These are phyloP conservation scores for Mirza zaza DNA, from an alignment of 2,113 vertebrate genomes.

Conservation along the genomic window DNA sequence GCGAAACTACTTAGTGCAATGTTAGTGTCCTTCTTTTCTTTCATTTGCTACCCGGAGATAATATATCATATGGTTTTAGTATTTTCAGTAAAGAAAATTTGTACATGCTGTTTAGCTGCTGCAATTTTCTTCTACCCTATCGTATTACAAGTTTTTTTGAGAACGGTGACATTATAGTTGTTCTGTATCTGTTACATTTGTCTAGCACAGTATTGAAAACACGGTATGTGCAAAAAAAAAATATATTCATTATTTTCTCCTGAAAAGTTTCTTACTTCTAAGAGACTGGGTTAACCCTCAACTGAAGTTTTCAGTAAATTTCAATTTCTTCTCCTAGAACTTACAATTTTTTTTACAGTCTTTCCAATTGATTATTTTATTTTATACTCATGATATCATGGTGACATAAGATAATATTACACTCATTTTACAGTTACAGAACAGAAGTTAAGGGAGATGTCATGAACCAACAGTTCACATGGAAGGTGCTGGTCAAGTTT, in stretches of 20 bases:
- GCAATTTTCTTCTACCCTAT: background rate
- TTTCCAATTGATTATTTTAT: conserved; percentile 29
- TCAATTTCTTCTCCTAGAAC: background rate
- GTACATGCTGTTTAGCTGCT: background rate
- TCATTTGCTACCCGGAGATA: background rate
- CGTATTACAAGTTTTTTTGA: background rate
- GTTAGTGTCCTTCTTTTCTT: background rate
- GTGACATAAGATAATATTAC: background rate
- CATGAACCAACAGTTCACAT: background rate
- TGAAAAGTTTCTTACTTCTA: background rate
- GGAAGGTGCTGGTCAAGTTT: background rate
- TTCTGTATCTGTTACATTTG: background rate
- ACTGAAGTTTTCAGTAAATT: background rate
- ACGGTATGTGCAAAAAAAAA: background rate
- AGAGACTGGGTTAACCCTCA: background rate
- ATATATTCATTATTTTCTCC: conserved; percentile 11
- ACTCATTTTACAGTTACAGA: background rate
- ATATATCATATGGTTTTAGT: background rate
- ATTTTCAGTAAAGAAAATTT: background rate
- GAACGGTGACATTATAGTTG: background rate
- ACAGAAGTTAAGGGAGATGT: background rate
- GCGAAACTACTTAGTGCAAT: background rate
- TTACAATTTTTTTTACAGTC: background rate
- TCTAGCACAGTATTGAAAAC: background rate
- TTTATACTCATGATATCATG: background rate